Base-by-base conservation (phyloP, 2,888 invertebrate genomes). In the Trissoscelio sp. region DNA sequence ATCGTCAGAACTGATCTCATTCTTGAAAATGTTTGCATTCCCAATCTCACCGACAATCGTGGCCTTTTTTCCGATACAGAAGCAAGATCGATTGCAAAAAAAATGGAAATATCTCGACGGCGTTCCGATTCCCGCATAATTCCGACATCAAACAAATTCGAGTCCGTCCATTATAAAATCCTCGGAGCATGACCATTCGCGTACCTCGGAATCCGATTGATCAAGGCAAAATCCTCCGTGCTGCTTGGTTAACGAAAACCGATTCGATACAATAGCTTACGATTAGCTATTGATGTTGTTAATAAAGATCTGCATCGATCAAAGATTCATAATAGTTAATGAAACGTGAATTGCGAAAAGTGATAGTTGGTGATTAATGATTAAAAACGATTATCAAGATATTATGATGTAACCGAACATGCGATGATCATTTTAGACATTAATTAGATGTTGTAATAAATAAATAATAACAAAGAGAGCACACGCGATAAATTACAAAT, bases 71-170 rank as follows among this genome's bases (percentile, higher is more conserved):
- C 46, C 57, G 57, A 74, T 69, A 66, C 72, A 64, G 69, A 64
- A 79, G 60, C 69, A 57, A 79, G 79, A 79, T 79, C 74, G 74
- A 70, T 70, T 11, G 57, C 5, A 37, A 48, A 73, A 73, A 78
- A 80, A 74, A 64, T 48, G 69, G 7, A 57, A 69, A 74, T 80
- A 80, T 70, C 80, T 80, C 64, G 48, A 64, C 74, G 64, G 74
- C 80, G 80, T 80, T 80, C 70, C 69, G 57, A 80, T 80, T 74
- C 74, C 69, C 44, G 74, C 69, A 80, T 80, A 80, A 80, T 80
- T 74, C 74, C 74, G 67, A 80, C 74, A 70, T 80, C 80, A 80
- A 74, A 80, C 74, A 80, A 74, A 80, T 80, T 80, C 80, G 80
- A 69, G 62, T 74, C 39, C 70, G 80, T 74, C 80, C 69, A 74